Base-by-base conservation (phyloP, 1,140 invertebrate genomes). In the Hormaphis cornu region DNA sequence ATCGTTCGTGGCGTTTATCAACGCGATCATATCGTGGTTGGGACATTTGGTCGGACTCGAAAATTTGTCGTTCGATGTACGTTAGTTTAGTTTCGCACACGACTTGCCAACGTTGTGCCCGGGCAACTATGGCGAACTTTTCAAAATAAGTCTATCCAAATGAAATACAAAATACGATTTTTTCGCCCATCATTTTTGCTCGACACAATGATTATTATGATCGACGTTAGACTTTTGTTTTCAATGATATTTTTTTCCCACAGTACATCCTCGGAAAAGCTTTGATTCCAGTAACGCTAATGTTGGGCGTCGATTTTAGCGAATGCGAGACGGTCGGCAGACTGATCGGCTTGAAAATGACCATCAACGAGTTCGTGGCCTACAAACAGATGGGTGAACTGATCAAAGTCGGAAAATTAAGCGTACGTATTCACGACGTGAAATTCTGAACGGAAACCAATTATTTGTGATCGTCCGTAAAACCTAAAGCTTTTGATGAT, bases 331-430 rank as follows among this genome's bases (percentile, higher is more conserved):
- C 82, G 2, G 90, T 96, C 0, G 93, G 86, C 0, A 82, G 83
- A 44, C 80, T 96, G 9, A 88, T 97, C 56, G 93, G 92, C 1
- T 77, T 94, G 1, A 97, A 97, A 81, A 92, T 88, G 0, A 84
- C 93, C 1, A 83, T 95, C 4, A 97, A 96, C 76, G 94, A 97
- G 78, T 96, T 96, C 76, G 87, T 94, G 0, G 94, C 93, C 1
- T 97, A 94, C 75, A 79, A 89, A 75, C 79, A 85, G 69, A 78
- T 95, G 71, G 86, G 87, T 3, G 79, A 85, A 72, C 84, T 85
- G 72, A 87, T 86, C 71, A 74, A 76, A 18, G 73, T 76, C 0
- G 76, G 78, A 0, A 69, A 80, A 56, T 76, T 94, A 35, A 85
- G 82, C 20, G 88, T 89, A 78, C 80, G 80, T 71, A 14, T 30